Evolutionary conservation across 1,140 invertebrate genomes (phyloP), one percentile per base, ranked within the genome.

Genomic region (Drosophila prosaltans): DNA sequence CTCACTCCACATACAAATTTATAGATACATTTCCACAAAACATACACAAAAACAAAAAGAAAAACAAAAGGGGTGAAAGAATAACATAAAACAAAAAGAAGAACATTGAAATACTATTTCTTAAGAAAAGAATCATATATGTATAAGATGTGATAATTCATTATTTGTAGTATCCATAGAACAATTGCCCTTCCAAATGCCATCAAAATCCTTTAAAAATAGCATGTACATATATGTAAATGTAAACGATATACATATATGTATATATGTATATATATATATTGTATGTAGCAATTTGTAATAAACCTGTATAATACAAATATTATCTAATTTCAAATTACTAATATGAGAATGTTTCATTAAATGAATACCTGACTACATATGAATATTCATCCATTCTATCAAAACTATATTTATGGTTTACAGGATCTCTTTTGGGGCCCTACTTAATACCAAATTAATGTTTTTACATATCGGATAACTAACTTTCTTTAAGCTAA

Each of bases 141-240:
- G 70, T 63, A 83, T 74, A 81, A 81, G 78, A 77, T 81, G 39
- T 43, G 41, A 58, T 74, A 84, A 72, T 80, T 83, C 81, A 72
- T 76, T 63, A 51, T 65, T 26, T 51, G 11, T 4, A 51, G 21
- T 51, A 51, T 16, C 45, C 9, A 4, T 51, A 51, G 9, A 21
- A 9, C 45, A 51, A 51, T 51, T 51, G 24, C 21, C 21, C 45
- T 51, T 51, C 0, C 21, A 26, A 51, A 26, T 51, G 2, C 45
- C 16, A 7, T 24, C 16, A 8, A 48, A 51, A 51, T 48, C n/a
- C 9, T 21, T 21, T 51, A 30, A 30, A 30, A 30, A 30, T 30
- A 30, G 28, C 4, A 51, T 51, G 26, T 51, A 21, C 8, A 48
- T 48, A 24, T 45, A 9, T 43, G 16, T 16, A n/a, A 6, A 45